phyloP scores from a whole-genome alignment of 2,113 vertebrate species.

The Morone saxatilis region DNA sequence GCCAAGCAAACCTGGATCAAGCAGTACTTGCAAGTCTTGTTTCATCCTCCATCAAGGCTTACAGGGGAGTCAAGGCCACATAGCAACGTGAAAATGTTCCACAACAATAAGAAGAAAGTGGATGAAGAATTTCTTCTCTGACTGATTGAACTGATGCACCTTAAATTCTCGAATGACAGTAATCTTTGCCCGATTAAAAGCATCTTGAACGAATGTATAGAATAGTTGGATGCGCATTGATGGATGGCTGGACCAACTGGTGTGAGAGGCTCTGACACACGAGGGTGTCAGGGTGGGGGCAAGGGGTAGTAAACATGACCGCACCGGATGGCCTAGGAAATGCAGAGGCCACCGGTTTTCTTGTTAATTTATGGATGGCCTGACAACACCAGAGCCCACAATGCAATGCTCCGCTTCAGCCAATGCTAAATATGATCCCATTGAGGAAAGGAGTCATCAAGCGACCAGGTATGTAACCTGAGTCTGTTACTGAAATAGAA shows the following conservation, averaged over 20 bases:
- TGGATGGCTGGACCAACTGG: conserved; percentile 75
- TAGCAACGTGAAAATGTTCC: background rate
- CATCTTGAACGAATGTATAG: background rate
- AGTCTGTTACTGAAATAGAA: conserved; percentile 64
- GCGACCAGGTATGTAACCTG: conserved; percentile 66
- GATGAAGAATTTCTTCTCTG: background rate
- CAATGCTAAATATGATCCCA: conserved; percentile 66
- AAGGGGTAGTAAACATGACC: conserved; percentile 80
- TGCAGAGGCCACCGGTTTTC: conserved; percentile 73
- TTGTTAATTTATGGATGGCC: conserved; percentile 79
- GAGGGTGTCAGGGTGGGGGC: conserved; percentile 64
- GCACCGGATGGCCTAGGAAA: conserved; percentile 76
- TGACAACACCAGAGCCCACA: conserved; percentile 74
- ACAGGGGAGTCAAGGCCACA: background rate
- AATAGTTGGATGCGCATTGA: conserved; percentile 47
- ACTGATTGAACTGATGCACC: too few species aligned
- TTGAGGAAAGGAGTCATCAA: conserved; percentile 58
- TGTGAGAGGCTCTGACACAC: conserved; percentile 62
- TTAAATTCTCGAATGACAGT: background rate
- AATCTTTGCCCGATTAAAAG: background rate
- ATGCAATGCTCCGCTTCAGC: conserved; percentile 59
- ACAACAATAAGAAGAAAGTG: background rate
- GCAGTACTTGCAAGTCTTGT: background rate
- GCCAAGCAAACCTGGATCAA: background rate
- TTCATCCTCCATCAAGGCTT: background rate